These are phyloP conservation scores for Halisarca cf. caerulea DNA, from an alignment of 37 sponge, comb jelly and placozoan species.

Conservation along the genomic window DNA sequence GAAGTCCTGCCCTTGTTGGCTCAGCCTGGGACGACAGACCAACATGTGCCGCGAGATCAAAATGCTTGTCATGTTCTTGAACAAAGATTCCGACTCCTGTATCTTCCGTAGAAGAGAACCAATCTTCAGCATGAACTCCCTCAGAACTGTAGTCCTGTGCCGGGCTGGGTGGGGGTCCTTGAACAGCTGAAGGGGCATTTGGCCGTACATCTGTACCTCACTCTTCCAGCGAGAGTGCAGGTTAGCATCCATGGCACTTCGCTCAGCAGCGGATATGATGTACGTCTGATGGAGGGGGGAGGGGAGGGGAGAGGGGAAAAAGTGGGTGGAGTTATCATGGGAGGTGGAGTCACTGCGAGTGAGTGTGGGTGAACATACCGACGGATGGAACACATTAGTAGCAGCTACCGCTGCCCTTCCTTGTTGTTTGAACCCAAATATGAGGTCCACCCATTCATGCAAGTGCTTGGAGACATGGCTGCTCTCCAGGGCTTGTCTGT, in stretches of 20 bases:
- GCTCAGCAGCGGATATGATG: conserved; percentile 76
- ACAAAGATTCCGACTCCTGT: conserved; percentile 1
- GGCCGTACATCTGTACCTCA: conserved; percentile 95
- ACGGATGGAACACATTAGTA: conserved; percentile 97
- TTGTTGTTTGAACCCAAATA: conserved; percentile 96
- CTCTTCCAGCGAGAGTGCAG: conserved; percentile 76
- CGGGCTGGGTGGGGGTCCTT: conserved; percentile 81
- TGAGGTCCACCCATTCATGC: conserved; percentile 95
- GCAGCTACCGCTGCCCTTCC: conserved; percentile 90
- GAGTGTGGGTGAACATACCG: conserved; percentile 53
- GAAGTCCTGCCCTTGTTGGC: conserved; percentile 50
- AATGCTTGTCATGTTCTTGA: neutral
- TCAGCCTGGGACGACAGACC: conserved; percentile 21
- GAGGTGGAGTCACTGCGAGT: neutral
- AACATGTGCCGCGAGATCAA: conserved; percentile 42
- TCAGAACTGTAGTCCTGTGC: conserved; percentile 50
- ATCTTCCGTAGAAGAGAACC: conserved; percentile 45
- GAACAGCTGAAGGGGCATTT: conserved; percentile 94
- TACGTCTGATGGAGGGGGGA: conserved; percentile 63
- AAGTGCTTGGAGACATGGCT: conserved; percentile 90
- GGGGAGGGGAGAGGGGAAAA: neutral
- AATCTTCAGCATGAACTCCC: conserved; percentile 27
- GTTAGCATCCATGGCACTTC: conserved; percentile 66
- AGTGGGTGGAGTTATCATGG: neutral
- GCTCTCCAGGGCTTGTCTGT: conserved; percentile 96